phyloP scores from a whole-genome alignment of 2,888 invertebrate species.

The Allacma fusca region DNA sequence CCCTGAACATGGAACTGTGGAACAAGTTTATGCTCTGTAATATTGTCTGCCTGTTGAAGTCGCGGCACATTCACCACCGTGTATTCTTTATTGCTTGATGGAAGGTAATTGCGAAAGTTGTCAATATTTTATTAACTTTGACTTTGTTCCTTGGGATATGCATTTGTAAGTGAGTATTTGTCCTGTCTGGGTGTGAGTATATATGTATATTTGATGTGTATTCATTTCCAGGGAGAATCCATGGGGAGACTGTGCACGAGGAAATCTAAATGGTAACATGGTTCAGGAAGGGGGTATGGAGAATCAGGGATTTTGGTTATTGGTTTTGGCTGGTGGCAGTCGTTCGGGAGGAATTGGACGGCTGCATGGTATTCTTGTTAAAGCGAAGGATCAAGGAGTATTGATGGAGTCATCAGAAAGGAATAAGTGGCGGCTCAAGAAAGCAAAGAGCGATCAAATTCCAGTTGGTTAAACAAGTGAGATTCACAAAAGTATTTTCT shows the following conservation, averaged over 20 bases:
- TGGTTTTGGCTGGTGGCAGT: too few relatives aligned
- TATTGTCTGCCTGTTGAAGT: too few relatives aligned
- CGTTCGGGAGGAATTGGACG: not conserved
- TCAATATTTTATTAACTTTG: slow-evolving; percentile 12
- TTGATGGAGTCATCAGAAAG: slow-evolving; percentile 46
- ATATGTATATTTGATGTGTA: too few relatives aligned
- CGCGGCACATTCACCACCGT: too few relatives aligned
- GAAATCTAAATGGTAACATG: not conserved
- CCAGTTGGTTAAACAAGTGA: slow-evolving; percentile 48
- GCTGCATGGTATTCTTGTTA: not conserved
- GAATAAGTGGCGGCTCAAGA: slow-evolving; percentile 28
- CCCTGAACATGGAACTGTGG: too few relatives aligned
- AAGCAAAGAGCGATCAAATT: slow-evolving; percentile 45
- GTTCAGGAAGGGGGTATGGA: not conserved
- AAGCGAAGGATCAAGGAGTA: slow-evolving; percentile 9
- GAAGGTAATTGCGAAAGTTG: not conserved
- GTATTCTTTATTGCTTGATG: not conserved
- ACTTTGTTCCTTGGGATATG: not conserved
- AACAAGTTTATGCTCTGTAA: too few relatives aligned
- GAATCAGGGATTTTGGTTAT: too few relatives aligned
- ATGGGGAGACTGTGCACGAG: not conserved
- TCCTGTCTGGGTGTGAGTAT: too few relatives aligned
- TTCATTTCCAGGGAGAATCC: too few relatives aligned
- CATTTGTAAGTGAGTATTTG: too few relatives aligned
- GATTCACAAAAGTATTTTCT: slow-evolving; percentile 46